Conservation (phyloP, 1,140 invertebrate species). For the Drusus annulatus region DNA sequence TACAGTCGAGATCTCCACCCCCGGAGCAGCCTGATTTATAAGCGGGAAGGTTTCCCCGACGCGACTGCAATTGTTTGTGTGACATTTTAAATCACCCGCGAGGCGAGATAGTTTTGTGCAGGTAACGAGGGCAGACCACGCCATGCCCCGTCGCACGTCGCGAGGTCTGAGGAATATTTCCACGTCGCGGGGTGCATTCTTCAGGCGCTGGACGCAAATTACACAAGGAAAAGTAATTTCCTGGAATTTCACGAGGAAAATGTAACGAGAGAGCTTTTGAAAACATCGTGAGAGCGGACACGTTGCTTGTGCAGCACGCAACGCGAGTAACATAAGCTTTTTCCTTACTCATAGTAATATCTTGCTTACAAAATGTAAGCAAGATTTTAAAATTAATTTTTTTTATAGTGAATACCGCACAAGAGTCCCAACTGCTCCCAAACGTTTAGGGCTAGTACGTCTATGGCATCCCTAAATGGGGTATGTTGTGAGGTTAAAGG, state of each 20-base stretch:
- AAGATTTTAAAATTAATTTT: too few species aligned
- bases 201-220: slow-evolving; percentile 28
- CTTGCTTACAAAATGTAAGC: too few species aligned
- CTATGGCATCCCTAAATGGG: too few species aligned
- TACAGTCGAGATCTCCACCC: not conserved
- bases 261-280: too few species aligned
- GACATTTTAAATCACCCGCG: slow-evolving; percentile 31
- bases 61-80: slow-evolving; percentile 31
- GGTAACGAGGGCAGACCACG: slow-evolving; percentile 10
- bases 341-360: too few species aligned
- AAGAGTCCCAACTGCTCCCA: too few species aligned
- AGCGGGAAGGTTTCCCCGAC: not conserved
- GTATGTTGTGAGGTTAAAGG: too few species aligned
- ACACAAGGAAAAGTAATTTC: not conserved
- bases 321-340: too few species aligned
- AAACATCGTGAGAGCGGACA: too few species aligned
- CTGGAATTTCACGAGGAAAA: not conserved
- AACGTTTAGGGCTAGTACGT: too few species aligned
- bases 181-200: slow-evolving; percentile 1
- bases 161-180: not conserved
- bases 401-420: too few species aligned
- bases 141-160: not conserved
- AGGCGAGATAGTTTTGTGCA: not conserved
- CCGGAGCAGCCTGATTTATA: not conserved
- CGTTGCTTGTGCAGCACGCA: too few species aligned